A percentile compares a stretch with the other conserved stretches of the same genome.
Conservation (phyloP, 2,888 invertebrate species). For the Epinotia nisella region DNA sequence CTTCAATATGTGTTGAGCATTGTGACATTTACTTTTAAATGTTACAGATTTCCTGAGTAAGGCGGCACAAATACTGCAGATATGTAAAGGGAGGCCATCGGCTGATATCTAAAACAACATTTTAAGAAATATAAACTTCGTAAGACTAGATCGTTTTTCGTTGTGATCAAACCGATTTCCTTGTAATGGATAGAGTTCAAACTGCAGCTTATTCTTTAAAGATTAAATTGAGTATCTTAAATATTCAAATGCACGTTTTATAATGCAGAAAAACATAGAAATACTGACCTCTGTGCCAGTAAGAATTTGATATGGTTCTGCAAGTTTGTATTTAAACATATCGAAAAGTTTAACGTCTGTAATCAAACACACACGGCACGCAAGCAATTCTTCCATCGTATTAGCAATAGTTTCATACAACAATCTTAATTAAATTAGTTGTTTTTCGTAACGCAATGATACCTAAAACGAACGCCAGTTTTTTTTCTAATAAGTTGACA, state of each 20-base stretch:
- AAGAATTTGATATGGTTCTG: constrained; percentile 59
- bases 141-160: neutral
- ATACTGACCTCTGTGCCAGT: constrained; percentile 63
- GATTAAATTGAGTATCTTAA: neutral
- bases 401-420: constrained; percentile 45
- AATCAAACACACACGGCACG: constrained; percentile 68
- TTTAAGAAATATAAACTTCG: neutral
- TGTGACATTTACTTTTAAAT: constrained; percentile 61
- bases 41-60: constrained; percentile 55
- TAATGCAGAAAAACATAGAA: constrained; percentile 24
- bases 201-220: neutral
- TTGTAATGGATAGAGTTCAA: neutral
- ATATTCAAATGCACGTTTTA: constrained; percentile 6
- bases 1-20: constrained; percentile 54
- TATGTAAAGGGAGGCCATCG: constrained; percentile 52
- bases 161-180: neutral
- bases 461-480: neutral
- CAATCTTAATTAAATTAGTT: constrained; percentile 24
- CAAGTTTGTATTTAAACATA: constrained; percentile 59
- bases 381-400: constrained; percentile 59
- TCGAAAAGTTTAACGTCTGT: constrained; percentile 66
- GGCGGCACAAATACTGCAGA: constrained; percentile 55
- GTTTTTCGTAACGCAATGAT: neutral
- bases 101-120: constrained; percentile 50
- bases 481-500: neutral